phyloP scores from a whole-genome alignment of 2,888 invertebrate species.

The Melolontha melolontha region DNA sequence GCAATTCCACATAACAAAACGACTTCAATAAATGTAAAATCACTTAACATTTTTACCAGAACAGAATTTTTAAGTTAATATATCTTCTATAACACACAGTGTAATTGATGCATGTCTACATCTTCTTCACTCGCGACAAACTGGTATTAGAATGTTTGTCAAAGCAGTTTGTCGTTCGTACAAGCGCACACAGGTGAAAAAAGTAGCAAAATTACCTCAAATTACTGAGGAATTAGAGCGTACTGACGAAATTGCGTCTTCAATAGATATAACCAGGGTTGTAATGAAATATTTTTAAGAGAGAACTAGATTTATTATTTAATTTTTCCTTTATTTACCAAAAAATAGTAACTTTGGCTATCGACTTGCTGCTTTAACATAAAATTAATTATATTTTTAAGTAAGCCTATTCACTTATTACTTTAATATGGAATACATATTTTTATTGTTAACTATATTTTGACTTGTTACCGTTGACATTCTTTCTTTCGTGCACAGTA shows the following conservation, averaged over 20 bases:
- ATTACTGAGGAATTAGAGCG: constrained; percentile 19
- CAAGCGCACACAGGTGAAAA: constrained; percentile 5
- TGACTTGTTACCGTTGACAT: too few relatives aligned
- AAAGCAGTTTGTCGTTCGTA: neutral
- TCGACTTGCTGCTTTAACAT: too few relatives aligned
- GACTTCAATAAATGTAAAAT: constrained; percentile 1
- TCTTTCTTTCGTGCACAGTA: too few relatives aligned
- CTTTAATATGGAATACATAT: too few relatives aligned
- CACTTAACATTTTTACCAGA: neutral
- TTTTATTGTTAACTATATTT: too few relatives aligned
- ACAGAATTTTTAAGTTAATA: neutral
- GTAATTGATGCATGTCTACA: too few relatives aligned
- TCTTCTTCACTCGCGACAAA: neutral
- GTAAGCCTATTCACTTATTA: too few relatives aligned
- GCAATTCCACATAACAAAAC: neutral
- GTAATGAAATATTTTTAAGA: too few relatives aligned
- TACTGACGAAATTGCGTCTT: constrained; percentile 9
- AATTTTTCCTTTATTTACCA: neutral
- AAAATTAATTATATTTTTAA: too few relatives aligned
- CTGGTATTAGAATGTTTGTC: neutral
- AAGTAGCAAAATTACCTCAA: constrained; percentile 15
- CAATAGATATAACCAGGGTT: neutral
- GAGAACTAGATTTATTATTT: neutral
- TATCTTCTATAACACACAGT: too few relatives aligned
- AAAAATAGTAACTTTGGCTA: too few relatives aligned